Evolutionary conservation across 2,888 invertebrate species (phyloP).

Genomic region (Sphecodes monilicornis): DNA sequence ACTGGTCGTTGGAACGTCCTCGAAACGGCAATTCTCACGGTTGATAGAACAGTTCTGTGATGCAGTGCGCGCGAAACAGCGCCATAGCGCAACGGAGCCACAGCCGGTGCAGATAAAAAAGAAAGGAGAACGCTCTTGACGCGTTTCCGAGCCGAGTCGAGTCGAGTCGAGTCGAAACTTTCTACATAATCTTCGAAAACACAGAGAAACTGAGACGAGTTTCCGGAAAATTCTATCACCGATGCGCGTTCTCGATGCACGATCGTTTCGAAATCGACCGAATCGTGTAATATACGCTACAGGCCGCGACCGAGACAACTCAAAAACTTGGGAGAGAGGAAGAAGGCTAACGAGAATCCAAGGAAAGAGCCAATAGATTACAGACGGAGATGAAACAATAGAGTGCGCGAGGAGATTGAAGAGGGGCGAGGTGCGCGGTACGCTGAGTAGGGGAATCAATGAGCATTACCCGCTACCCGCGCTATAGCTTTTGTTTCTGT

Average conservation of each 20-base stretch:
- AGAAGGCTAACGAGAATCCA: slow-evolving; percentile 21
- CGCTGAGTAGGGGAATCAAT: slow-evolving; percentile 73
- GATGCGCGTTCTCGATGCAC: slow-evolving; percentile 28
- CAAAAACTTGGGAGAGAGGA: neutral
- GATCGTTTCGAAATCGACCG: slow-evolving; percentile 49
- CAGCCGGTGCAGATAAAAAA: neutral
- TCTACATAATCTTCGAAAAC: slow-evolving; percentile 50
- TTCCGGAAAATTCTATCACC: slow-evolving; percentile 13
- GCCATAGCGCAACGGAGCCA: neutral
- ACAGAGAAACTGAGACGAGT: slow-evolving; percentile 17
- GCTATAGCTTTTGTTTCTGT: slow-evolving; percentile 51
- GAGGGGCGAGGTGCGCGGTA: slow-evolving; percentile 42
- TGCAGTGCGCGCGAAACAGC: neutral
- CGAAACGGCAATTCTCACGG: slow-evolving; percentile 27
- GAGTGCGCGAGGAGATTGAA: slow-evolving; percentile 20
- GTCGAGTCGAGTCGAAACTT: slow-evolving; percentile 37
- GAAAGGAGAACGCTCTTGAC: slow-evolving; percentile 1
- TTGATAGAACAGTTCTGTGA: slow-evolving; percentile 1
- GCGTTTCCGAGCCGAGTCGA: slow-evolving; percentile 17
- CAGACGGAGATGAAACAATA: slow-evolving; percentile 38
- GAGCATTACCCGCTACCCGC: slow-evolving; percentile 64
- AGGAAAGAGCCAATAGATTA: slow-evolving; percentile 17
- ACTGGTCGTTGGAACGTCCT: slow-evolving; percentile 8
- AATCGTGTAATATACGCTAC: slow-evolving; percentile 38
- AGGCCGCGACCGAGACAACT: neutral